Evolutionary conservation across 2,888 invertebrate species (phyloP).

Genomic region (Pristionchus arcanus): DNA sequence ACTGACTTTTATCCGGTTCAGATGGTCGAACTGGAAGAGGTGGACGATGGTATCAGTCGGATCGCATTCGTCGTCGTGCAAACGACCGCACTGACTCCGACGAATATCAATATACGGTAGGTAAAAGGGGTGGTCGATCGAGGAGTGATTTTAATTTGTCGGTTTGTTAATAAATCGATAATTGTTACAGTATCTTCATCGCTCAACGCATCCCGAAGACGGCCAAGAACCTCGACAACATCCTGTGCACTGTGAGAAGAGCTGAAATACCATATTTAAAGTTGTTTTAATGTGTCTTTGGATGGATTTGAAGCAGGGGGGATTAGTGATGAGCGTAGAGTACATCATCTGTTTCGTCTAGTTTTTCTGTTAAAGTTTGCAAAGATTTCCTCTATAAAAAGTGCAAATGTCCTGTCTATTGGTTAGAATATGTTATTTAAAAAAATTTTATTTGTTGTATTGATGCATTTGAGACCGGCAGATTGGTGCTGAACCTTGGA

Average conservation of each 20-base stretch:
- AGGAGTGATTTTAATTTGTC: not conserved
- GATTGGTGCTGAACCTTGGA: too few relatives aligned
- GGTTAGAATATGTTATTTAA: too few relatives aligned
- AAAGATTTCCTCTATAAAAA: too few relatives aligned
- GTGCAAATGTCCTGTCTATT: too few relatives aligned
- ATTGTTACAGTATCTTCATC: constrained; percentile 50
- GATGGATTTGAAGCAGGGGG: not conserved
- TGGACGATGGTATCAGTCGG: constrained; percentile 35
- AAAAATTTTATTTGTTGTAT: not conserved
- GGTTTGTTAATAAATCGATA: too few relatives aligned
- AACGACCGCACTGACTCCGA: constrained; percentile 3
- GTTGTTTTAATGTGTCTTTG: not conserved
- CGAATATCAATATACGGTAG: constrained; percentile 52
- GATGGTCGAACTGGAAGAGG: constrained; percentile 45
- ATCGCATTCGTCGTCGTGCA: constrained; percentile 36
- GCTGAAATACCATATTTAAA: too few relatives aligned
- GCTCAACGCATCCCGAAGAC: constrained; percentile 26
- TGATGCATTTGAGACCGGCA: not conserved
- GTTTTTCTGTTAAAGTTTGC: too few relatives aligned
- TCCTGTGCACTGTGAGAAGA: not conserved
- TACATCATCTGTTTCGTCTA: too few relatives aligned
- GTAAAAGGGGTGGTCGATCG: not conserved
- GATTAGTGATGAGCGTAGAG: too few relatives aligned
- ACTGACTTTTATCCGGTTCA: not conserved
- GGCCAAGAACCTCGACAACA: constrained; percentile 22